These are phyloP conservation scores for Nycticorax nycticorax DNA, from an alignment of 2,113 vertebrate species.

Conservation along the genomic window DNA sequence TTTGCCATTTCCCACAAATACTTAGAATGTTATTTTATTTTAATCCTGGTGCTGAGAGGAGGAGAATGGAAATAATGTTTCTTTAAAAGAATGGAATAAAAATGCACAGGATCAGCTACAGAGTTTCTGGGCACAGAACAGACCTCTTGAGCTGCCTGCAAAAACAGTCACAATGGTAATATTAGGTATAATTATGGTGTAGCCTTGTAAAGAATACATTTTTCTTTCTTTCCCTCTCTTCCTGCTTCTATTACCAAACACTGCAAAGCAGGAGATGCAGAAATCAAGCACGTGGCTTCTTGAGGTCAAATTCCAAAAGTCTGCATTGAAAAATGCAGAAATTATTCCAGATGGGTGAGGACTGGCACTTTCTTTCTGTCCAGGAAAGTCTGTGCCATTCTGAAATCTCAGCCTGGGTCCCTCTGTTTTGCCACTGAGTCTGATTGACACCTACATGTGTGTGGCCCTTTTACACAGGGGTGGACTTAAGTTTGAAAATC, in stretches of 20 bases:
- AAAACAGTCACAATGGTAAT: background rate
- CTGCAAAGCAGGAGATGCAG: background rate
- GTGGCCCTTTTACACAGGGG: slow-evolving; percentile 55
- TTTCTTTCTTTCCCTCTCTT: background rate
- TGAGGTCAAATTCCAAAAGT: background rate
- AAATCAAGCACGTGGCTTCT: background rate
- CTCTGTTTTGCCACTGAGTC: slow-evolving; percentile 43
- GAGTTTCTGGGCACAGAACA: background rate
- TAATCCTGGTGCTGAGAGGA: background rate
- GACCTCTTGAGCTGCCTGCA: background rate
- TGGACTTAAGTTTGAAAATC: slow-evolving; percentile 71
- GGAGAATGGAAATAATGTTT: background rate
- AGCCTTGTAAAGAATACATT: background rate
- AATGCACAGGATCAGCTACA: background rate
- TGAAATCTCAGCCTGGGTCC: slow-evolving; percentile 46
- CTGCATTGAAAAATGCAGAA: background rate
- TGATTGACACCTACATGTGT: slow-evolving; percentile 72
- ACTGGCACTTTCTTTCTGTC: slow-evolving; percentile 4
- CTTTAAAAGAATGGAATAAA: background rate
- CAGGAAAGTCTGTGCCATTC: slow-evolving; percentile 41
- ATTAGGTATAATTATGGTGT: background rate
- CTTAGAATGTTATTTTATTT: background rate
- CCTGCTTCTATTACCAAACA: background rate
- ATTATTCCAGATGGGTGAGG: background rate
- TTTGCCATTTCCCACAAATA: slow-evolving; percentile 21